Evolutionary conservation across 2,797 vertebrate genomes (phyloP).

Genomic region (Lophius americanus): DNA sequence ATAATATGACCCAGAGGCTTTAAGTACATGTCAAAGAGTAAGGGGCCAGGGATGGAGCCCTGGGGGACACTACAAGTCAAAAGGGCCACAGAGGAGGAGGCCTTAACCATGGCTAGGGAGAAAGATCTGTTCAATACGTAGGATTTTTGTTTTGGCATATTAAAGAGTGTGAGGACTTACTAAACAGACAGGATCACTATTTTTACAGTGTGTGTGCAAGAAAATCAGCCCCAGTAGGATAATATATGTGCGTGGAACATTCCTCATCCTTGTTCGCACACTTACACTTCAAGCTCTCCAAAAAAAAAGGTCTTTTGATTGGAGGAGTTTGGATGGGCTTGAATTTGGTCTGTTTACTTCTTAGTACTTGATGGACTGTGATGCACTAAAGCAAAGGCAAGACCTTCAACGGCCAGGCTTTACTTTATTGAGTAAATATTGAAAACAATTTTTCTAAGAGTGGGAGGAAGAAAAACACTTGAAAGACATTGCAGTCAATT

Average conservation of each 20-base stretch:
- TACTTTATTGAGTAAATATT: constrained; percentile 15
- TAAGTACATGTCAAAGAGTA: no score
- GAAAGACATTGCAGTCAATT: no score
- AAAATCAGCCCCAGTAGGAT: no score
- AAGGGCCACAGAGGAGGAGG: no score
- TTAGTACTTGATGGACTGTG: constrained; percentile 33
- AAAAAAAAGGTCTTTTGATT: constrained; percentile 31
- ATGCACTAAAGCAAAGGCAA: constrained; percentile 6
- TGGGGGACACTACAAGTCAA: no score
- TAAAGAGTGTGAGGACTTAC: no score
- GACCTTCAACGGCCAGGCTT: constrained; percentile 36
- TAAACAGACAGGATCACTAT: no score
- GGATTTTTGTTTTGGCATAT: no score
- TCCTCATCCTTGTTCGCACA: constrained; percentile 38
- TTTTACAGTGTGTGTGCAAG: constrained; percentile 9
- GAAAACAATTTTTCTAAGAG: constrained; percentile 8
- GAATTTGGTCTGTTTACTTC: constrained; percentile 15
- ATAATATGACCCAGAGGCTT: no score
- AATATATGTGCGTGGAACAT: constrained; percentile 5
- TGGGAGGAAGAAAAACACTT: not conserved
- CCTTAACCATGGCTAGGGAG: no score
- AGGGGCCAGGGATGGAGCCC: no score
- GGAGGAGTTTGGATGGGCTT: constrained; percentile 33
- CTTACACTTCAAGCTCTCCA: constrained; percentile 30
- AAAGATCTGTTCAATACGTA: no score